A percentile compares a stretch with the other conserved stretches of the same genome.
Evolutionary conservation across 1,140 invertebrate species (phyloP).

Genomic region (Condylostylus longicornis): DNA sequence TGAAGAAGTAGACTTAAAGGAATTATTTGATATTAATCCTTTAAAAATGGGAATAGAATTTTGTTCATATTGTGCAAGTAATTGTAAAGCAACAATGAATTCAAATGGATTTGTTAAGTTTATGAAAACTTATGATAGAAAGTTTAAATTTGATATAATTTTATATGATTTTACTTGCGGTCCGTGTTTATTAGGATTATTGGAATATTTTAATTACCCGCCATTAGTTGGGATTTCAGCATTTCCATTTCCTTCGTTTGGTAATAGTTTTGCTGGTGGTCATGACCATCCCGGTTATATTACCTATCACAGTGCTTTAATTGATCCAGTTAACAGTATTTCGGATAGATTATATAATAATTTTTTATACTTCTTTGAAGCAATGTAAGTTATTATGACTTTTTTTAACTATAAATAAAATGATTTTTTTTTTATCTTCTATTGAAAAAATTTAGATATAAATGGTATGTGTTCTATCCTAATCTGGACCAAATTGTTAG

Average conservation of each 20-base stretch:
- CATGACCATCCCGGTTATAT: conserved; percentile 13
- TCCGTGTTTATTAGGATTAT: conserved; percentile 10
- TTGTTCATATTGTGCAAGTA: conserved; percentile 12
- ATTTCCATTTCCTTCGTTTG: conserved; percentile 13
- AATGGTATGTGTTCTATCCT: background rate
- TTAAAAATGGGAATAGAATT: conserved; percentile 16
- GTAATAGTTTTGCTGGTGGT: conserved; percentile 11
- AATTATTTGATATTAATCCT: conserved; percentile 6
- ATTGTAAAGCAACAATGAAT: conserved; percentile 7
- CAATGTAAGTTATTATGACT: conserved; percentile 12
- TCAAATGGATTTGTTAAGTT: conserved; percentile 1
- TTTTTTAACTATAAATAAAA: background rate
- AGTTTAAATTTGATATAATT: conserved; percentile 15
- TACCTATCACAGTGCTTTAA: conserved; percentile 13
- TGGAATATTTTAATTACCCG: background rate
- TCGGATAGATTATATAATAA: conserved; percentile 20
- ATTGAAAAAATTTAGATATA: background rate
- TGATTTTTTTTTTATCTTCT: background rate
- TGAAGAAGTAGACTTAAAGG: background rate
- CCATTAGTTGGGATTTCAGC: conserved; percentile 19
- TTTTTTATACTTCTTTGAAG: conserved; percentile 11
- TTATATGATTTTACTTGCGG: conserved; percentile 18
- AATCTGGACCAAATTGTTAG: background rate
- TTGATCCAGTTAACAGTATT: conserved; percentile 17
- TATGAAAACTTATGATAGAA: background rate